Conservation (phyloP, 2,888 invertebrate genomes). For the Caenorhabditis wallacei region DNA sequence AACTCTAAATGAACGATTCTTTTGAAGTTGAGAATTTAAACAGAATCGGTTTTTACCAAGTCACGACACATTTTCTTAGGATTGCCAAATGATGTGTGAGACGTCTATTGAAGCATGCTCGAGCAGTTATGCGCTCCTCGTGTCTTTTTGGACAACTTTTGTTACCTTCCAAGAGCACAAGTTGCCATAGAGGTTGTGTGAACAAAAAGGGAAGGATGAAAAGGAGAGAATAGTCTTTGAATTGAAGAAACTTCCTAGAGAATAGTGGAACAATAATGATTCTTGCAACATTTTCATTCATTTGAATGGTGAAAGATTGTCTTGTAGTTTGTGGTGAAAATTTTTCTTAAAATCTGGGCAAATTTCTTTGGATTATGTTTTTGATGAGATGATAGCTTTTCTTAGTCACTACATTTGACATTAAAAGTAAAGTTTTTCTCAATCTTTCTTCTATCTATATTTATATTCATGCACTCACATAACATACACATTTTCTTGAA, state of each 20-base stretch:
- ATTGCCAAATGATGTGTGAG: conserved; percentile 69
- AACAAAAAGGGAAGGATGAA: conserved; percentile 24
- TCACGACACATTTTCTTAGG: conserved; percentile 34
- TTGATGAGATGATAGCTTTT: too few relatives aligned
- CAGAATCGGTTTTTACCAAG: conserved; percentile 8
- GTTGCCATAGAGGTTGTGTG: conserved; percentile 45
- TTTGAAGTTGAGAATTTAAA: background rate
- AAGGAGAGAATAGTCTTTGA: conserved; percentile 18
- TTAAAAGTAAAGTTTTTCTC: too few relatives aligned
- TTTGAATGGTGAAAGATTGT: background rate
- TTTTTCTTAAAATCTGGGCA: too few relatives aligned
- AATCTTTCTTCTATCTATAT: conserved; percentile 2
- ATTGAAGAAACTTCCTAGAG: conserved; percentile 31
- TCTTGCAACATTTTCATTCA: conserved; percentile 12
- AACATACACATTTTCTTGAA: conserved; percentile 10
- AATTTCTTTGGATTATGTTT: too few relatives aligned
- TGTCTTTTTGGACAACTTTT: conserved; percentile 31
- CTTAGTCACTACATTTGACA: too few relatives aligned
- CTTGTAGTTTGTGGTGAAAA: background rate
- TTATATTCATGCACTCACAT: conserved; percentile 4
- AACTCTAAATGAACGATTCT: background rate
- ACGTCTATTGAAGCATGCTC: conserved; percentile 63
- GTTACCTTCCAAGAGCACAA: conserved; percentile 40
- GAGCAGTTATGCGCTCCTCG: conserved; percentile 57
- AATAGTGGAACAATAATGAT: background rate